These are phyloP conservation scores for Trematocara variabile DNA, from an alignment of 2,113 vertebrate genomes.

Conservation along the genomic window DNA sequence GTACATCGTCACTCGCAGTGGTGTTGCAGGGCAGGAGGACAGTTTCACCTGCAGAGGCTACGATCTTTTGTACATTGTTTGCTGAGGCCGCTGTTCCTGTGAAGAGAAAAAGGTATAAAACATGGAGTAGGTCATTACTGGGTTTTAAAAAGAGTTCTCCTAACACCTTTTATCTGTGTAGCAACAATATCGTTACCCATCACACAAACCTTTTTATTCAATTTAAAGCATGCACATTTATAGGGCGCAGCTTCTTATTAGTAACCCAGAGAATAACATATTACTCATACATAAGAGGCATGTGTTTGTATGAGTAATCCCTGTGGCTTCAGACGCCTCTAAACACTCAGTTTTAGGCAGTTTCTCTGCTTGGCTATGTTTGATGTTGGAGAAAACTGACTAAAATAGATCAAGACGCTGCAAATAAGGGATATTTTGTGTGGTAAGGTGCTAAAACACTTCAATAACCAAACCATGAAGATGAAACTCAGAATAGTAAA, in stretches of 20 bases:
- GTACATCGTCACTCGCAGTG: fast-evolving
- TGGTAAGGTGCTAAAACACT: background rate
- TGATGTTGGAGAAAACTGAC: fast-evolving
- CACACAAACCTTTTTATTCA: background rate
- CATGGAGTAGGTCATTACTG: fast-evolving
- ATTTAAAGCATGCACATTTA: background rate
- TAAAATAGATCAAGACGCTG: fast-evolving
- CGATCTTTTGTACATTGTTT: fast-evolving
- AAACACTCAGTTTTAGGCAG: background rate
- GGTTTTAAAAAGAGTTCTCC: fast-evolving
- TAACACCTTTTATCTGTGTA: background rate
- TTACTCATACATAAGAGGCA: background rate
- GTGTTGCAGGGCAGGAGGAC: background rate
- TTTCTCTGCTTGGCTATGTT: fast-evolving
- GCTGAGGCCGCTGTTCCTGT: fast-evolving
- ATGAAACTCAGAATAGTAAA: fast-evolving
- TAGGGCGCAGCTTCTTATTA: fast-evolving
- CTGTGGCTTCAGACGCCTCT: fast-evolving
- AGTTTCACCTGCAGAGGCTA: background rate
- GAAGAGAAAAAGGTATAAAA: fast-evolving
- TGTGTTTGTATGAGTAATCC: fast-evolving
- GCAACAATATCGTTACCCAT: background rate
- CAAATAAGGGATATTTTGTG: background rate
- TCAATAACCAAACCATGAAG: background rate
- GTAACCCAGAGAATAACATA: background rate